Base-by-base conservation (phyloP, 2,113 vertebrate genomes). In the Halichoeres trimaculatus region DNA sequence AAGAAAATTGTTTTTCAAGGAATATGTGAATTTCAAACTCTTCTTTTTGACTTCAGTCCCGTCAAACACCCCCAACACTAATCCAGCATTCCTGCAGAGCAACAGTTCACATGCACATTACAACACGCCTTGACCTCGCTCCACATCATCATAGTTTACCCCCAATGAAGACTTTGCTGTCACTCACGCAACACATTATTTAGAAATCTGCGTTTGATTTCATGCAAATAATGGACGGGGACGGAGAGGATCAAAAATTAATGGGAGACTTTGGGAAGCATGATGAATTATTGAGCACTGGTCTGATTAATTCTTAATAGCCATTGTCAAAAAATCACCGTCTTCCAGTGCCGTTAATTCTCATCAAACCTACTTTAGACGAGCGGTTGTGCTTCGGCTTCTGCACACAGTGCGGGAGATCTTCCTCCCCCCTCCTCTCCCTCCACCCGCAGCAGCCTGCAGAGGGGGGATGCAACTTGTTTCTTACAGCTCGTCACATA, bases 231-330 rank as follows among this genome's bases (percentile, higher is more conserved):
- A 93, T 89, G 86, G 85, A 86, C 78, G 60, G 11, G 59, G 92
- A 92, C 78, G 74, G 85, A 87, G 84, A 45, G 67, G 83, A 93
- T 94, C 58, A 94, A 94, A 93, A 90, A 93, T 94, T 87, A 90
- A 94, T 93, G 92, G 72, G 86, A 70, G 89, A 91, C 89, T 92
- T 94, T 88, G 88, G 89, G 90, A 91, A 90, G 87, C 77, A 76
- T 38, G 14, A 90, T 95, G 50, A 93, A 94, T 94, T 91, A 95
- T 94, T 91, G 72, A 94, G 76, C 52, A 10, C 35, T 10, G 6
- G 77, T 47, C 70, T 90, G 88, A 93, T 95, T 94, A 93, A 93
- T 93, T 93, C 89, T 94, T 94, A 91, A 95, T 94, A 85, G 83
- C 79, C 78, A 79, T 88, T 90, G 91, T 94, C 92, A 93, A 92